A percentile compares a stretch with the other conserved stretches of the same genome.
Evolutionary conservation across 2,888 invertebrate species (phyloP).

Genomic region (Bellardia bayeri): DNA sequence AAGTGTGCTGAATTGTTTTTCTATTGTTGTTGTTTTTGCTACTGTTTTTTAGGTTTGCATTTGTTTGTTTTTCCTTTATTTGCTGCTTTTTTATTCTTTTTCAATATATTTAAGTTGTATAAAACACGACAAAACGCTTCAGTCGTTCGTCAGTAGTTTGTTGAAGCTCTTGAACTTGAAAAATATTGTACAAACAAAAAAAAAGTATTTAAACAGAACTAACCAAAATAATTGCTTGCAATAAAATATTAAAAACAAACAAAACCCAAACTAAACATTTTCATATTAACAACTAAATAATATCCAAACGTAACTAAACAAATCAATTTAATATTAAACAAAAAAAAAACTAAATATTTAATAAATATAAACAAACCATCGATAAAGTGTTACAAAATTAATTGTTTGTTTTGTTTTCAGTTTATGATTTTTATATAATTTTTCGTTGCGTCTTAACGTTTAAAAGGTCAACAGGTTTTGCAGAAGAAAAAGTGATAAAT

Average conservation of each 20-base stretch:
- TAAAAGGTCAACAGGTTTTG: constrained; percentile 42
- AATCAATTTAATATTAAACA: neutral
- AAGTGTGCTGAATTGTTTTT: constrained; percentile 34
- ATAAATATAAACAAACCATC: too few relatives aligned
- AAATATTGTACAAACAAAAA: constrained; percentile 36
- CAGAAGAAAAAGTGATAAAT: constrained; percentile 14
- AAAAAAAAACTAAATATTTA: too few relatives aligned
- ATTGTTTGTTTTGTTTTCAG: constrained; percentile 13
- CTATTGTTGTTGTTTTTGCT: constrained; percentile 15
- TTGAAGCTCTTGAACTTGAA: constrained; percentile 76
- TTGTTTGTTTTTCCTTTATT: constrained; percentile 56
- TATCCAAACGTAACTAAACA: neutral
- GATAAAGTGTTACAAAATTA: too few relatives aligned
- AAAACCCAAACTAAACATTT: neutral
- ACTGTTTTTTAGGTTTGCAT: constrained; percentile 26
- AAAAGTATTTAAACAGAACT: constrained; percentile 18
- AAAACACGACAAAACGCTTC: constrained; percentile 69
- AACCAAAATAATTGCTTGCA: constrained; percentile 7
- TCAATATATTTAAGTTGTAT: constrained; percentile 73
- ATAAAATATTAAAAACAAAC: constrained; percentile 14
- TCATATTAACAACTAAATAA: neutral
- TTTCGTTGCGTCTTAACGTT: neutral
- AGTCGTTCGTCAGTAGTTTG: constrained; percentile 74
- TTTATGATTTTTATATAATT: constrained; percentile 18
- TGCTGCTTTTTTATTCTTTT: constrained; percentile 32